Evolutionary conservation across 2,797 vertebrate genomes (phyloP), one percentile per base, ranked within the genome.

Genomic region (Mus spretus): DNA sequence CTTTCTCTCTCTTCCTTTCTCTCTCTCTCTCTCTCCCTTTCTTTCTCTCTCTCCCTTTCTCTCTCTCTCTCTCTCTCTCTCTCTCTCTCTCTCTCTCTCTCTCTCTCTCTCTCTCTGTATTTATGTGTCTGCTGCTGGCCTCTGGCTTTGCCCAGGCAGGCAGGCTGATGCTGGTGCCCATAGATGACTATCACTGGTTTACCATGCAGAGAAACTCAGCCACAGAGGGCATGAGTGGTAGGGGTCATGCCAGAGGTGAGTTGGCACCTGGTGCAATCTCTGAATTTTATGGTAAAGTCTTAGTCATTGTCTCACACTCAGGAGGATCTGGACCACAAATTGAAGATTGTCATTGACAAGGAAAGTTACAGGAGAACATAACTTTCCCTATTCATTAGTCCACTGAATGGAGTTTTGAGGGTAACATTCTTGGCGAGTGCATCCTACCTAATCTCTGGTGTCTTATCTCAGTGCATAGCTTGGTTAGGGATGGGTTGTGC

Each of bases 111-210:
- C 26, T 47, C 75, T 22, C 75, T 87, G 65, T 34, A 31, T n/a
- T 14, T 22, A 72, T 85, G 78, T 94, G 93, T 72, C 72, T 98
- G 59, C 40, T 98, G 28, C 61, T 97, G 14, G 31, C 70, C 13
- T 44, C 97, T 0, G 7, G 93, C 92, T 70, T 67, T 6, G 81
- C 72, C 0, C 72, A 97, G 0, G 97, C 91, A 12, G 98, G 98
- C 12, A 99, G 98, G 37, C 97, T 99, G 40, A 98, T 99, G 97
- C 99, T 99, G 81, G 78, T 99, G 8, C 99, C 99, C 9, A 98
- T 99, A 98, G 98, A 98, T 31, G 2, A 99, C 47, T 99, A 99
- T 91, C 99, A 99, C 37, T 99, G 99, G 99, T 92, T 99, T 22
- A 99, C 98, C 5, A 82, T 99, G 3, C 98, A 20, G 98, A 99